These are phyloP conservation scores for Drosophila subobscura DNA, from an alignment of 1,140 invertebrate genomes.

Conservation along the genomic window DNA sequence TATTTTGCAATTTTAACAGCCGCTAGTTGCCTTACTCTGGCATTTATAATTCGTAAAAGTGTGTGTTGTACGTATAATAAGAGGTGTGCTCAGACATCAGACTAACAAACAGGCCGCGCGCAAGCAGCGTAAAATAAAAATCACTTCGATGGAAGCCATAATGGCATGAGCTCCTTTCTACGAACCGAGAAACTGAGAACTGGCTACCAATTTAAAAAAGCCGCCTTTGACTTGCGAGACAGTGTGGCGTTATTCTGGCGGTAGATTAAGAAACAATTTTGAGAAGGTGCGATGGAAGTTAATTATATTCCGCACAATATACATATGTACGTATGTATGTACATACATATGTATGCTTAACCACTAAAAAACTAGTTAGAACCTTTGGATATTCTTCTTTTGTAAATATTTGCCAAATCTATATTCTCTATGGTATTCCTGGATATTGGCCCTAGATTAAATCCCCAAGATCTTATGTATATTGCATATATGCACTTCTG, in stretches of 20 bases:
- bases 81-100: constrained; percentile 78
- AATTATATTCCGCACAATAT: constrained; percentile 50
- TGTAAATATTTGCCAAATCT: not conserved
- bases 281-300: constrained; percentile 46
- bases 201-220: constrained; percentile 79
- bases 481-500: too few species aligned
- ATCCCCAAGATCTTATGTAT: too few species aligned
- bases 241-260: constrained; percentile 70
- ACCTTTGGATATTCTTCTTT: constrained; percentile 36
- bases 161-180: constrained; percentile 79
- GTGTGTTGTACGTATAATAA: constrained; percentile 74
- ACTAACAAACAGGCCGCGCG: constrained; percentile 76
- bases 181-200: constrained; percentile 80
- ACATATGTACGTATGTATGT: not conserved
- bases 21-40: constrained; percentile 75
- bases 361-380: constrained; percentile 49
- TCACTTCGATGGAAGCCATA: constrained; percentile 81
- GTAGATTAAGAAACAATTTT: constrained; percentile 54
- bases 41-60: constrained; percentile 66
- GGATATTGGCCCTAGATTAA: too few species aligned
- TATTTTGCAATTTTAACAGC: constrained; percentile 80
- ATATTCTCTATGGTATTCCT: too few species aligned
- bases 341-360: constrained; percentile 20
- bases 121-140: constrained; percentile 75
- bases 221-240: constrained; percentile 80